Conservation (phyloP, 2,113 vertebrate species). For the Turdus rufiventris region DNA sequence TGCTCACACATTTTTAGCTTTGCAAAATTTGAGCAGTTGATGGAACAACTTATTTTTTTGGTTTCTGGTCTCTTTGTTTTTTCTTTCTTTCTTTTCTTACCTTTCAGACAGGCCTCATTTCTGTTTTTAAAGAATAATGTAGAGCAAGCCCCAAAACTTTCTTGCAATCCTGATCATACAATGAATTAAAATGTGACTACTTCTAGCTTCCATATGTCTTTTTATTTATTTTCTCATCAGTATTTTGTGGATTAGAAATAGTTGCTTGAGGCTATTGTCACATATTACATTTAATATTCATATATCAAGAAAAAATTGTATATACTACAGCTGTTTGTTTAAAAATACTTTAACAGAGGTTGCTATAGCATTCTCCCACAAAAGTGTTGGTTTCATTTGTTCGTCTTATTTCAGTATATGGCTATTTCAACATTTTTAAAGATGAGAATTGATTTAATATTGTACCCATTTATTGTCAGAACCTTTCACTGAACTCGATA, state of each 20-base stretch:
- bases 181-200: not conserved
- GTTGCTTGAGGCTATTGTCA: not conserved
- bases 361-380: not conserved
- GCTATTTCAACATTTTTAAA: not conserved
- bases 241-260: not conserved
- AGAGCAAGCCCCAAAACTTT: not conserved
- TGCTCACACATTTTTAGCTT: not conserved
- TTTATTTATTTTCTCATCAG: not conserved
- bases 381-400: not conserved
- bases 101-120: not conserved
- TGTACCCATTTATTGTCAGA: not conserved
- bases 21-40: not conserved
- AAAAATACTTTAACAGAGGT: not conserved
- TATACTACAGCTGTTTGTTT: not conserved
- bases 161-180: not conserved
- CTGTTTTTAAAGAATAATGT: not conserved
- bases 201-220: not conserved
- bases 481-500: not conserved
- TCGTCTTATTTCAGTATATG: not conserved
- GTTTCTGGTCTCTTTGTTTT: not conserved
- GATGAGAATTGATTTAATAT: not conserved
- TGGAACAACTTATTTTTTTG: not conserved
- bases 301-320: not conserved
- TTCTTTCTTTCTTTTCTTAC: not conserved
- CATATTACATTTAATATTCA: slow-evolving; percentile 5